Conservation (phyloP, 2,888 invertebrate genomes). For the Rhodophaea formosa region DNA sequence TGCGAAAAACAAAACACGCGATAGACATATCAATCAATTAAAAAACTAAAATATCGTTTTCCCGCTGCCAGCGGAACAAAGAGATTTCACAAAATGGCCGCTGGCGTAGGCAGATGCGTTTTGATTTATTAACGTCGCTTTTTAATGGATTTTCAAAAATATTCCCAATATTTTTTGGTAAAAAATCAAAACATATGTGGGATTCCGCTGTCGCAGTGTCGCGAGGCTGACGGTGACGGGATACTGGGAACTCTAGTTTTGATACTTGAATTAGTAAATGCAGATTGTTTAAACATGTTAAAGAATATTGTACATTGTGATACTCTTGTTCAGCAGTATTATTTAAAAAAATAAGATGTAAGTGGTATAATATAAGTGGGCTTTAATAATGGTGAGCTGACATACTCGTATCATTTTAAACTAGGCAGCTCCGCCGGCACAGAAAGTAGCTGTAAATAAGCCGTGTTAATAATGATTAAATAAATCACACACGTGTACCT, state of each 20-base stretch:
- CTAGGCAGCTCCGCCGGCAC: too few relatives aligned
- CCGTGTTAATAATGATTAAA: too few relatives aligned
- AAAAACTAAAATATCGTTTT: conserved; percentile 39
- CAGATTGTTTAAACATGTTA: too few relatives aligned
- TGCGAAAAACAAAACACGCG: conserved; percentile 1
- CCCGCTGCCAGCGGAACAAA: conserved; percentile 42
- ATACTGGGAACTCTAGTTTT: conserved; percentile 30
- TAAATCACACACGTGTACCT: too few relatives aligned
- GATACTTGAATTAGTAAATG: conserved; percentile 33
- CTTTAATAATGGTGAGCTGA: too few relatives aligned
- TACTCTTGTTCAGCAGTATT: too few relatives aligned
- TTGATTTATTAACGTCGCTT: conserved; percentile 69
- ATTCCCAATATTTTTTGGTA: conserved; percentile 50
- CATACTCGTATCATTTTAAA: too few relatives aligned
- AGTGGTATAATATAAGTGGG: too few relatives aligned
- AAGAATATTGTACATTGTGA: too few relatives aligned
- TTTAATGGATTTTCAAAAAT: conserved; percentile 76
- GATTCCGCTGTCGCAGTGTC: conserved; percentile 57
- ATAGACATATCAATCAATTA: conserved; percentile 43
- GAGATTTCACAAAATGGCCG: conserved; percentile 47
- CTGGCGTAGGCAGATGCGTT: conserved; percentile 61
- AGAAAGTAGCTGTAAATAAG: too few relatives aligned
- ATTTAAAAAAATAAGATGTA: too few relatives aligned
- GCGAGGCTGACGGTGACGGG: conserved; percentile 33
- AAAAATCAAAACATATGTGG: conserved; percentile 72